Base-by-base conservation (phyloP, 2,797 vertebrate genomes). In the Nyctalus aviator region DNA sequence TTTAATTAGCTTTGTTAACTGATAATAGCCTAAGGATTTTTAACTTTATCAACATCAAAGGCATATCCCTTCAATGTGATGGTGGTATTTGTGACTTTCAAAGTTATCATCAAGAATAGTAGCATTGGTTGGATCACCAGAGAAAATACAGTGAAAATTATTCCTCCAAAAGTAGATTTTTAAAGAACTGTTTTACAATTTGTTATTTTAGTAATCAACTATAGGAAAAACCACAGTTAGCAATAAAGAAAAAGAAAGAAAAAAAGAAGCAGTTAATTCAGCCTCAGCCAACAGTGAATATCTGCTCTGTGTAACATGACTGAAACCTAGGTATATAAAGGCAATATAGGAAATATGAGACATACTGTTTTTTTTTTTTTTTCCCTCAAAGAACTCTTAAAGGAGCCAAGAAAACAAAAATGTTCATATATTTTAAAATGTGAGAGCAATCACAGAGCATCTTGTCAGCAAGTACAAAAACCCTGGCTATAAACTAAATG, bases 181-280 rank as follows among this genome's bases (percentile, higher is more conserved):
- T 71, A 48, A 79, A 92, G 41, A 50, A 66, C 44, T 37, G 1
- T 82, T 90, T 79, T 68, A 83, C 41, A 78, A 21, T 76, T 90
- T 92, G 50, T 88, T 96, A 90, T 93, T 92, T 94, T 94, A 83
- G 64, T 88, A 88, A 68, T 86, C 69, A 75, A 53, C 69, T 75
- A 75, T 57, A 82, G 48, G 35, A 41, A 94, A 90, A 95, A 76
- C 14, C 21, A 23, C 27, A 76, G 6, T 83, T 89, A 75, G 46
- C 59, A 92, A 79, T 92, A 32, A 88, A 88, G 41, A 18, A 55
- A 13, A 69, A 87, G 59, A 85, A 27, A 87, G 55, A 30, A 59
- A 18, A 57, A 86, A 68, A 91, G 50, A 84, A 94, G n/a, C n/a
- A 83, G 23, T 84, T 62, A 50, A 68, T 90, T 86, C 88, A 78